Evolutionary conservation across 2,888 invertebrate species (phyloP).

Genomic region (Hypomecis punctinalis): DNA sequence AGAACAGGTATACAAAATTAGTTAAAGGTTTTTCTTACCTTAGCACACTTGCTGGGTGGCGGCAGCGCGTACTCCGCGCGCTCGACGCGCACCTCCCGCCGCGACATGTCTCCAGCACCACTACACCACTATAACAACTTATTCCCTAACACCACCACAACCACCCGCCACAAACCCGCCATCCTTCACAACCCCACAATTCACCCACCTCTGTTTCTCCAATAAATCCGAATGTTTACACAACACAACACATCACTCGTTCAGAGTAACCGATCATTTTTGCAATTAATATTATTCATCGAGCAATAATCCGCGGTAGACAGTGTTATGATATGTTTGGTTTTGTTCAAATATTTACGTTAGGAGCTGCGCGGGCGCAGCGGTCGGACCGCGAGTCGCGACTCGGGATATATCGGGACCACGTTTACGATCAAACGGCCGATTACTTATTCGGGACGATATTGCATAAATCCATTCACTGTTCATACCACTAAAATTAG

Average conservation of each 20-base stretch:
- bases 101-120: constrained; percentile 60
- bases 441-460: constrained; percentile 51
- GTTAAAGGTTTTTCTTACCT: constrained; percentile 55
- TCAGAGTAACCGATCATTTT: constrained; percentile 26
- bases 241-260: constrained; percentile 24
- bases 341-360: constrained; percentile 31
- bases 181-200: constrained; percentile 10
- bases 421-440: constrained; percentile 57
- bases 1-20: neutral
- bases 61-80: constrained; percentile 64
- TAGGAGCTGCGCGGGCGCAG: constrained; percentile 27
- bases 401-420: constrained; percentile 50
- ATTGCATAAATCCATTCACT: constrained; percentile 55
- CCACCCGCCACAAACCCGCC: neutral
- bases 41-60: constrained; percentile 79
- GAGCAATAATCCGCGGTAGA: constrained; percentile 67
- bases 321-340: constrained; percentile 33
- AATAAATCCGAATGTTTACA: constrained; percentile 26
- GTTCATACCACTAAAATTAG: constrained; percentile 19
- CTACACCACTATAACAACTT: neutral
- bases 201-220: constrained; percentile 21
- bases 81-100: constrained; percentile 61
- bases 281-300: constrained; percentile 30
- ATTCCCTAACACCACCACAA: constrained; percentile 4
- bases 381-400: neutral